Base-by-base conservation (phyloP, 2,113 vertebrate species). In the Brevimyrus niger region DNA sequence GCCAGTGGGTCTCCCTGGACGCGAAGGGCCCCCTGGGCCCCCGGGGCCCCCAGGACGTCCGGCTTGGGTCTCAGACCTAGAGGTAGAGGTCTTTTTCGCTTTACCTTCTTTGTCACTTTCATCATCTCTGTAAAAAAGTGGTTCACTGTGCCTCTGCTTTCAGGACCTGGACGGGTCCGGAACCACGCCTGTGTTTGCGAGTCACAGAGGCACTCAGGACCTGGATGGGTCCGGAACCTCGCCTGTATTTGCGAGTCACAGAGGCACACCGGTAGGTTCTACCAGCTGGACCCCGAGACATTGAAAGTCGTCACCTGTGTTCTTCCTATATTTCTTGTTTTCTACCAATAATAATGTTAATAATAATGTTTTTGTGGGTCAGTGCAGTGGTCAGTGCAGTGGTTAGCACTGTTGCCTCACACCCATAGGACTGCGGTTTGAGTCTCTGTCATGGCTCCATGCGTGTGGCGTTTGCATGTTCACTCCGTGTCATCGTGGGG, bases 91-190 rank as follows among this genome's bases (percentile, higher is more conserved):
- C 61, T 11, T 73, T 2, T 23, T 44, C 11, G 3, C 50, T 83
- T 38, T 2, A 44, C 2, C 3, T 5, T 58, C 50, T 8, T 31
- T 86, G 21, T 47, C 19, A 21, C 19, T 50, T 55, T 46, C 35
- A 80, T n/a, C 35, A 17, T 13, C 38, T 23, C 35, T 35, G 27
- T 85, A 15, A 9, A 48, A 51, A 84, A 23, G 1, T 2, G 21
- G 2, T 13, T 21, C 58, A 48, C n/a, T 92, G 90, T 93, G 90
- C 92, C 87, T 91, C 65, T 91, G 88, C 90, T 87, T 31, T 89
- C 86, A 99, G 97, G 97, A 98, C 73, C 93, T 95, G 42, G 97
- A 98, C 91, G 97, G 97, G 88, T 98, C 98, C 84, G 97, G 97
- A 47, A 95, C 88, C 89, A 90, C 89, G 42, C 91, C 91, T 87